These are phyloP conservation scores for Xenops minutus DNA, from an alignment of 2,797 vertebrate species.

Conservation along the genomic window DNA sequence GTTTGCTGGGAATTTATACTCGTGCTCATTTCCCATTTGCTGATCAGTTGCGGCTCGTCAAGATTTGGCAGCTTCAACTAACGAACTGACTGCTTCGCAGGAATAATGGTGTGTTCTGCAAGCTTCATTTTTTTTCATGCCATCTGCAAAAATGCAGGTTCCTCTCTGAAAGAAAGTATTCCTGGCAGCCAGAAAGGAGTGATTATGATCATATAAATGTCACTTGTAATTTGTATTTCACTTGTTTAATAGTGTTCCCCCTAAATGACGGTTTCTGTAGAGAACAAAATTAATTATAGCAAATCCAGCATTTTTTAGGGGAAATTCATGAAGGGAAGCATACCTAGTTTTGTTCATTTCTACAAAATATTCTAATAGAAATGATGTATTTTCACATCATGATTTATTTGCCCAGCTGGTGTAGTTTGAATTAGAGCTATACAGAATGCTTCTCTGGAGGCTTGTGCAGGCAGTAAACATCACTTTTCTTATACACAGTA, in stretches of 20 bases:
- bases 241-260: slow-evolving; percentile 73
- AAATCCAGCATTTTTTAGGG: slow-evolving; percentile 56
- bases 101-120: slow-evolving; percentile 74
- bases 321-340: slow-evolving; percentile 56
- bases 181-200: slow-evolving; percentile 69
- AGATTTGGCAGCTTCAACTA: slow-evolving; percentile 78
- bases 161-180: slow-evolving; percentile 70
- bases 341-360: slow-evolving; percentile 63
- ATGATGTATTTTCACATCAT: slow-evolving; percentile 53
- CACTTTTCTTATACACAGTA: slow-evolving; percentile 33
- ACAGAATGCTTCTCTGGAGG: slow-evolving; percentile 50
- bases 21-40: slow-evolving; percentile 81
- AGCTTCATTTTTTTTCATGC: slow-evolving; percentile 61
- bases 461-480: slow-evolving; percentile 27
- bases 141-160: slow-evolving; percentile 78
- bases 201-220: slow-evolving; percentile 80
- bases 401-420: slow-evolving; percentile 70
- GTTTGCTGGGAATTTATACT: slow-evolving; percentile 80
- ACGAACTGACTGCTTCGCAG: slow-evolving; percentile 78
- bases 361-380: slow-evolving; percentile 62
- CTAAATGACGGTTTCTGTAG: slow-evolving; percentile 68
- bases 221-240: slow-evolving; percentile 78
- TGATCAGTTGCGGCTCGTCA: slow-evolving; percentile 77
- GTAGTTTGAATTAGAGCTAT: slow-evolving; percentile 64
- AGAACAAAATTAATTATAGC: slow-evolving; percentile 75